Evolutionary conservation across 2,113 vertebrate genomes (phyloP), one percentile per base, ranked within the genome.

Genomic region (Strigops habroptila): DNA sequence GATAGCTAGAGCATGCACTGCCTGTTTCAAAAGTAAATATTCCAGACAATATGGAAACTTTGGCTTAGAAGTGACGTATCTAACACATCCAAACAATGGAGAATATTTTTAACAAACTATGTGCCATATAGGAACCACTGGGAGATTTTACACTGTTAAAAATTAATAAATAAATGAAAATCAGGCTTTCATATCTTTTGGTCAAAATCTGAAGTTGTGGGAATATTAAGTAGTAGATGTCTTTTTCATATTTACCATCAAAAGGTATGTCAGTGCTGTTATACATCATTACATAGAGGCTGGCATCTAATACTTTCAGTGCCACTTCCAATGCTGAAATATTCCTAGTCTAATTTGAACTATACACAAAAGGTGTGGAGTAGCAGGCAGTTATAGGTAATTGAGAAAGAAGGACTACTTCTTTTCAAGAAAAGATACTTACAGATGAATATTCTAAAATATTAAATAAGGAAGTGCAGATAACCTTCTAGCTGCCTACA

Each of bases 81-180:
- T 63, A 51, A 24, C 44, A 63, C 12, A 28, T 22, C 33, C 37
- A 70, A 82, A 88, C 14, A 44, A 39, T 24, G 62, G 1, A 4
- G 71, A 62, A 49, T 48, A 53, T 39, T 86, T 55, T 24, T 71
- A 23, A 62, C 33, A 59, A 5, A 3, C 14, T 62, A 4, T 0
- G 0, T 69, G 48, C 14, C 22, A 5, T 39, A 52, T 14, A 53
- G 16, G 23, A 52, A 35, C 5, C 5, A 55, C 0, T 16, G 57
- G 55, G 17, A 92, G 35, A 76, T 74, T 76, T 88, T 57, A 65
- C 31, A 69, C 5, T 33, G 7, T 19, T n/a, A 51, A 25, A 51
- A 33, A 53, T 8, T 33, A 43, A 46, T 28, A 24, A 49, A 55
- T 55, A 43, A 12, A 22, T 9, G 44, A 33, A 18, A 16, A 67